Evolutionary conservation across 1,140 invertebrate genomes (phyloP).

Genomic region (Brachionus rubens): DNA sequence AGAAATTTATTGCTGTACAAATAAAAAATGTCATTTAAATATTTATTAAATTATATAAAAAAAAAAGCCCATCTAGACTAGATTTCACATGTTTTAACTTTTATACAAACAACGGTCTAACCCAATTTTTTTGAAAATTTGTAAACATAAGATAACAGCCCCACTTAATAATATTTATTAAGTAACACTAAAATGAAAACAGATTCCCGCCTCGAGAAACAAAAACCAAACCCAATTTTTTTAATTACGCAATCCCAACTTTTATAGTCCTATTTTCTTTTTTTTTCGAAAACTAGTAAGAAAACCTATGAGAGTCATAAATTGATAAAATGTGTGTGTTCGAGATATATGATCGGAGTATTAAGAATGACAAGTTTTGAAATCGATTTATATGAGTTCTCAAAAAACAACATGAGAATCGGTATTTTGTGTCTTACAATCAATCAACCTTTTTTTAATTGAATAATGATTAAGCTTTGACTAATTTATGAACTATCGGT

Average conservation of each 20-base stretch:
- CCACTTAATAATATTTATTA: neutral
- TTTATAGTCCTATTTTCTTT: too few species aligned
- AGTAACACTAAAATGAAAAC: neutral
- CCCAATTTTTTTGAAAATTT: conserved; percentile 27
- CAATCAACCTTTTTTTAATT: neutral
- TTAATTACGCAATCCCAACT: neutral
- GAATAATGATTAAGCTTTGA: conserved; percentile 11
- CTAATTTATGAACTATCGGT: conserved; percentile 2
- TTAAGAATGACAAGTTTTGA: conserved; percentile 26
- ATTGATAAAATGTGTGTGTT: conserved; percentile 36
- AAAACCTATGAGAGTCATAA: conserved; percentile 22
- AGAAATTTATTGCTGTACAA: conserved; percentile 16
- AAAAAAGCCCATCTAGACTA: conserved; percentile 1
- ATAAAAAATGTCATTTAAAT: conserved; percentile 36
- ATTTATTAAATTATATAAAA: conserved; percentile 30
- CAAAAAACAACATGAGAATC: too few species aligned
- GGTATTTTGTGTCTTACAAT: too few species aligned
- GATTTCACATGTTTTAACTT: conserved; percentile 41
- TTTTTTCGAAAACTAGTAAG: too few species aligned
- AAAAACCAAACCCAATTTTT: neutral
- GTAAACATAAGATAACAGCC: conserved; percentile 14
- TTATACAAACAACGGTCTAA: conserved; percentile 30
- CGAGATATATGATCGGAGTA: neutral
- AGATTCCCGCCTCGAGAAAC: neutral
- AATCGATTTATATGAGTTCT: conserved; percentile 16